Evolutionary conservation across 2,797 vertebrate genomes (phyloP).

Genomic region (Pelodytes ibericus): DNA sequence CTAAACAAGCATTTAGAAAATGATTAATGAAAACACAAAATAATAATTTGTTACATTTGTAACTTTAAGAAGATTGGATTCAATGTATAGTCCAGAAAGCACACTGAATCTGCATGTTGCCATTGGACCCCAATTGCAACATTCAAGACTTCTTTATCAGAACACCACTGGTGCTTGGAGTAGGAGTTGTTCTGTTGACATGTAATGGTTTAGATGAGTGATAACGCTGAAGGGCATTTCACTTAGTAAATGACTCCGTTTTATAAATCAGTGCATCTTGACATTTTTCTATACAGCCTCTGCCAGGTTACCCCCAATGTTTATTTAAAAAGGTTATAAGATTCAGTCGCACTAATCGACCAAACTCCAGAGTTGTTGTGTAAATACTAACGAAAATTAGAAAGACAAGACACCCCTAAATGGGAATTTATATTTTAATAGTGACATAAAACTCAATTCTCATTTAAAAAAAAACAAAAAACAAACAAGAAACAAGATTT

Average conservation of each 20-base stretch:
- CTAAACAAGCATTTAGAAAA: no score
- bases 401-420: constrained; percentile 17
- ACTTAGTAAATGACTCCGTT: background rate
- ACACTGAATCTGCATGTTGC: no score
- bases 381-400: background rate
- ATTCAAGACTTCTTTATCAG: no score
- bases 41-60: no score
- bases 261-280: constrained; percentile 1
- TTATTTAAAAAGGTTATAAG: background rate
- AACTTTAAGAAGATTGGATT: no score
- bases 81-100: no score
- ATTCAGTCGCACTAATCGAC: background rate
- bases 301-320: background rate
- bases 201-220: background rate
- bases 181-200: background rate
- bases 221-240: background rate
- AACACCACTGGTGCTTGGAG: no score
- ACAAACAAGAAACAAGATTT: constrained; percentile 37
- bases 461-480: no score
- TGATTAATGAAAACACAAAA: no score
- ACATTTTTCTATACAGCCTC: background rate
- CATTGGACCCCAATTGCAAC: no score
- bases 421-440: constrained; percentile 13
- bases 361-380: background rate
- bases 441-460: constrained; percentile 17